phyloP scores from a whole-genome alignment of 2,113 vertebrate genomes.

The Rhodinocichla rosea region DNA sequence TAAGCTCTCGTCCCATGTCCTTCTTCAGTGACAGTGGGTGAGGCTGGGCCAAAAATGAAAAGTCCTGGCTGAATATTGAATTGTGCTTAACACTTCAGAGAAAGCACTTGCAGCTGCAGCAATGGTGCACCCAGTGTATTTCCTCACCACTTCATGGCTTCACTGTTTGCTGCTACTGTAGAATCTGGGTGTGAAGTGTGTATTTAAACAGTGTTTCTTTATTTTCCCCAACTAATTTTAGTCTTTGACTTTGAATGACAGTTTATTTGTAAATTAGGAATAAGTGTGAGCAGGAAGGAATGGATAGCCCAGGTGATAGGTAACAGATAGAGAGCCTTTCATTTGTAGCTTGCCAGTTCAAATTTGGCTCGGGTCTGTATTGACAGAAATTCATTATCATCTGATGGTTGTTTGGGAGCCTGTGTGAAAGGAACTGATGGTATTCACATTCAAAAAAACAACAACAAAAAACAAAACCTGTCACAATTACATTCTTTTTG shows the following conservation, averaged over 20 bases:
- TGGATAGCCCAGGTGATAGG: constrained; percentile 61
- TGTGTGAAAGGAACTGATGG: constrained; percentile 64
- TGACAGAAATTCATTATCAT: constrained; percentile 68
- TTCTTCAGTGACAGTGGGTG: neutral
- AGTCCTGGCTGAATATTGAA: neutral
- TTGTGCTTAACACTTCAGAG: neutral
- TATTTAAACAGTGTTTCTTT: constrained; percentile 18
- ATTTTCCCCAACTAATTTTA: neutral
- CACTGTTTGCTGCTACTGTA: neutral
- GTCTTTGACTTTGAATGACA: constrained; percentile 43
- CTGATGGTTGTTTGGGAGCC: constrained; percentile 57
- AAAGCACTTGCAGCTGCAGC: neutral
- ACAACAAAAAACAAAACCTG: constrained; percentile 62
- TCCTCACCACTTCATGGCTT: neutral
- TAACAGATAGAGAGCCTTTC: constrained; percentile 39
- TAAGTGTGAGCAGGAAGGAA: constrained; percentile 31
- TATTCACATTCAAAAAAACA: constrained; percentile 55
- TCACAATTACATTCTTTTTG: constrained; percentile 51
- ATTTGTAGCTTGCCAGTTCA: constrained; percentile 62
- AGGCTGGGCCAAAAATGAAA: neutral
- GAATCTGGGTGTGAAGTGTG: neutral
- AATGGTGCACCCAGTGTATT: neutral
- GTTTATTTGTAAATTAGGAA: constrained; percentile 61
- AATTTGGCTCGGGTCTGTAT: constrained; percentile 49
- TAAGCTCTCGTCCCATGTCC: neutral